These are phyloP conservation scores for Rhinoptilus africanus DNA, from an alignment of 2,113 vertebrate species.

Conservation along the genomic window DNA sequence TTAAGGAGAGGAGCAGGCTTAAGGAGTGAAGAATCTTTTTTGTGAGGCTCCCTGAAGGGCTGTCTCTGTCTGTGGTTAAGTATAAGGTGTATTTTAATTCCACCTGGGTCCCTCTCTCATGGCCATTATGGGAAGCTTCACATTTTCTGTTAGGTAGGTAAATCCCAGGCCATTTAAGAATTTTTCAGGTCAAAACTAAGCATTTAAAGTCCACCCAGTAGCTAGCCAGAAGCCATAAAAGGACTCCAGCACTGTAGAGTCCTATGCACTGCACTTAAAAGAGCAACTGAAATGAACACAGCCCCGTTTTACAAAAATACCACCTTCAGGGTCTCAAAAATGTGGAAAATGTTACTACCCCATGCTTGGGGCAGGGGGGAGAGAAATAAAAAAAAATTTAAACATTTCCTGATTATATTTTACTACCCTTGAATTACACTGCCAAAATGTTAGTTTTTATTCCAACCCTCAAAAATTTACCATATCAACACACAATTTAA, in stretches of 20 bases:
- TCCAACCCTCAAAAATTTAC: neutral
- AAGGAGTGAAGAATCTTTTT: neutral
- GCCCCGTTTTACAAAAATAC: conserved; percentile 20
- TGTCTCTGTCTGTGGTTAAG: neutral
- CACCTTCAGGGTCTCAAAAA: conserved; percentile 2
- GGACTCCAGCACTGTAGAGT: neutral
- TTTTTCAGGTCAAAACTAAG: conserved; percentile 15
- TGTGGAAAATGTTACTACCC: neutral
- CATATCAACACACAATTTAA: neutral
- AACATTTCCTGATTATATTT: neutral
- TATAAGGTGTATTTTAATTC: neutral
- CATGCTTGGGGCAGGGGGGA: neutral
- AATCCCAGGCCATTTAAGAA: neutral
- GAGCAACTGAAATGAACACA: neutral
- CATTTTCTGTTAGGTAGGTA: neutral
- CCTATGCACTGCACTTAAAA: neutral
- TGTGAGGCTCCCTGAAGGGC: neutral
- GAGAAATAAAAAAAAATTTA: neutral
- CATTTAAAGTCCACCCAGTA: conserved; percentile 1
- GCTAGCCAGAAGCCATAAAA: conserved; percentile 6
- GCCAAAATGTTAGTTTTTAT: neutral
- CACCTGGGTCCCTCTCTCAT: neutral
- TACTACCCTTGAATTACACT: neutral
- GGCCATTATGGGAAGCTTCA: neutral
- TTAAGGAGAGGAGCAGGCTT: neutral